A percentile compares a stretch with the other conserved stretches of the same genome.
Conservation (phyloP, 2,113 vertebrate genomes). For the Connochaetes taurinus region DNA sequence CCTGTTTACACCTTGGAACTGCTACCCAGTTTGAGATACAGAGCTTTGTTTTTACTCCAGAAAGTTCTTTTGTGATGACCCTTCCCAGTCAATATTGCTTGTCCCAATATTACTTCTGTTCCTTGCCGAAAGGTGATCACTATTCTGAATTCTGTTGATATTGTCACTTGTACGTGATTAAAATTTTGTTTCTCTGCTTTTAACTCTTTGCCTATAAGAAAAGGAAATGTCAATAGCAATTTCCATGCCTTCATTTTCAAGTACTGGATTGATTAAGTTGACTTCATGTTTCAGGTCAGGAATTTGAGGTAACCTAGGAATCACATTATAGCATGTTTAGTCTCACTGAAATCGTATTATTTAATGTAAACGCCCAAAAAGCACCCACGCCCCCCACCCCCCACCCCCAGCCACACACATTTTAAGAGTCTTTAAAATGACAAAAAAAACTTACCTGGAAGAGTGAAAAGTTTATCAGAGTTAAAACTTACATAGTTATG, state of each 20-base stretch:
- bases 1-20: not conserved
- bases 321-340: constrained; percentile 34
- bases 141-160: not conserved
- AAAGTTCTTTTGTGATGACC: not conserved
- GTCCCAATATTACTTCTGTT: not conserved
- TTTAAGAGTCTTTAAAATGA: not conserved
- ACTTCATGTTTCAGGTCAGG: constrained; percentile 35
- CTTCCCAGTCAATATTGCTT: not conserved
- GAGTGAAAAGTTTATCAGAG: constrained; percentile 33
- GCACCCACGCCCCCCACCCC: not conserved
- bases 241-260: constrained; percentile 16
- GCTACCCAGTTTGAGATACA: not conserved
- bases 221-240: not conserved
- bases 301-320: not conserved
- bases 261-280: not conserved
- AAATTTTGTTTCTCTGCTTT: not conserved
- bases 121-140: not conserved
- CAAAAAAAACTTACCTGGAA: constrained; percentile 2
- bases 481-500: not conserved
- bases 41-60: not conserved
- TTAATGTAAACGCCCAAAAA: not conserved
- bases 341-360: not conserved
- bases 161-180: not conserved
- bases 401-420: not conserved
- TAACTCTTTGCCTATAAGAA: not conserved